These are phyloP conservation scores for Megaptera novaeangliae DNA, from an alignment of 2,113 vertebrate species.

Conservation along the genomic window DNA sequence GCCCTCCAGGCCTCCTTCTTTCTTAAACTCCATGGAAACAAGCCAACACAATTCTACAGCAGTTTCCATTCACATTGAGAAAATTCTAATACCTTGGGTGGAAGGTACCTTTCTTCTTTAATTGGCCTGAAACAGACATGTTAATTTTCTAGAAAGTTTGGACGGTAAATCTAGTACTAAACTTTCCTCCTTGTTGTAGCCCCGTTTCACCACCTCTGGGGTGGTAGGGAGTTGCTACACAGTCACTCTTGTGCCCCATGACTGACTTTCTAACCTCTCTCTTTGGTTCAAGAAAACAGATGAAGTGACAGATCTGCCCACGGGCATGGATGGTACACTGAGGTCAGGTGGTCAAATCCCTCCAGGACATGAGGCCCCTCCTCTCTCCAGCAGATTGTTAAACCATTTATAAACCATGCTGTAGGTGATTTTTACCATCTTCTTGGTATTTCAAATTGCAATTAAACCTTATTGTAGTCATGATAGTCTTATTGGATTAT, in stretches of 20 bases:
- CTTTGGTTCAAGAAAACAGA: not conserved
- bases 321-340: not conserved
- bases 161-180: constrained; percentile 17
- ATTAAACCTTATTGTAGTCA: not conserved
- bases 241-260: not conserved
- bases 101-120: not conserved
- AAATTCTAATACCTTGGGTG: not conserved
- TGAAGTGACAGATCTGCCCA: not conserved
- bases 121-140: not conserved
- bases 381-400: not conserved
- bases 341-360: not conserved
- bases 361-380: not conserved
- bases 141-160: constrained; percentile 31
- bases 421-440: not conserved
- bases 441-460: not conserved
- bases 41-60: constrained; percentile 35
- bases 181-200: not conserved
- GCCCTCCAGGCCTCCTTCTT: constrained; percentile 23
- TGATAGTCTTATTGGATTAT: not conserved
- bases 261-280: not conserved
- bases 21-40: constrained; percentile 47
- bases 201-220: not conserved
- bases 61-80: not conserved
- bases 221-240: not conserved
- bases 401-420: not conserved